Conservation (phyloP, 2,113 vertebrate species). For the Butorides virescens region DNA sequence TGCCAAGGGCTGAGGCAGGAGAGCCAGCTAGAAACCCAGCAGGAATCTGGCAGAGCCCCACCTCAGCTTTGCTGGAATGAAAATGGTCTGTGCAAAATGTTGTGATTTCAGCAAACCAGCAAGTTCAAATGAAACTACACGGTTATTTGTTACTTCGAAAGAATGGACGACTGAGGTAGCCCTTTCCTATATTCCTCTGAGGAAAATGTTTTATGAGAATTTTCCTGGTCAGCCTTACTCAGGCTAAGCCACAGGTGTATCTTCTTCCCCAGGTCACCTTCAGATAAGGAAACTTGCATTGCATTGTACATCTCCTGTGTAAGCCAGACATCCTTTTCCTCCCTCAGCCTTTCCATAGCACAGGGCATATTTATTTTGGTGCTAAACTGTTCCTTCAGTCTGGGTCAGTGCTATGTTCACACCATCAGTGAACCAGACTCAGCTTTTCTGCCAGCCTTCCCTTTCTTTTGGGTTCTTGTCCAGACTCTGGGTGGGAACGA, state of each 20-base stretch:
- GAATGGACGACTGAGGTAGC: not conserved
- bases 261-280: not conserved
- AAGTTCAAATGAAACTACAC: not conserved
- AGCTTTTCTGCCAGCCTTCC: not conserved
- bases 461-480: not conserved
- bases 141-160: not conserved
- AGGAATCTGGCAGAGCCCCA: not conserved
- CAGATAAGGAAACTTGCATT: not conserved
- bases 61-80: not conserved
- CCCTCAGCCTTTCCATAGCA: not conserved
- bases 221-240: not conserved
- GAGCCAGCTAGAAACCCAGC: not conserved
- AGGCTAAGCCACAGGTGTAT: not conserved
- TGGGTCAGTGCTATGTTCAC: not conserved
- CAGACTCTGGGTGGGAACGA: not conserved
- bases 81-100: not conserved
- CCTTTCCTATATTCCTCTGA: not conserved
- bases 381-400: not conserved
- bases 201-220: not conserved
- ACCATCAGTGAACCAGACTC: not conserved
- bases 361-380: not conserved
- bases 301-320: not conserved
- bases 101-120: not conserved
- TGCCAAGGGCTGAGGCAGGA: not conserved
- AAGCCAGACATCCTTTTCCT: not conserved